Percentiles rank a stretch among this genome's conserved stretches.
Conservation (phyloP, 30 jellyfish, hydroid and myxozoan species). For the Nemopilema nomurai region DNA sequence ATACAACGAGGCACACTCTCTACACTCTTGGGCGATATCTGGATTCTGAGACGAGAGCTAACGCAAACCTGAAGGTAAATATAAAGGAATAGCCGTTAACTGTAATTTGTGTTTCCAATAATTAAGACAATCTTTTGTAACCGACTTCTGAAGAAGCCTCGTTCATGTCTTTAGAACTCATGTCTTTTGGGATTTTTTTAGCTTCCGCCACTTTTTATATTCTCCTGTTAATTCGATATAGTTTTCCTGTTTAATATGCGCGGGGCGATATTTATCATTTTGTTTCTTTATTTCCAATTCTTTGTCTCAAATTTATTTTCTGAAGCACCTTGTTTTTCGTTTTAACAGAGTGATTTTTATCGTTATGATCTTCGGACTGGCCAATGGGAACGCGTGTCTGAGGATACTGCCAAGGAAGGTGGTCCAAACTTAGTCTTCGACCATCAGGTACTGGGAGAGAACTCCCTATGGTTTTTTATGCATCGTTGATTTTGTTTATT, state of each 20-base stretch:
- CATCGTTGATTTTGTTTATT: too few species aligned
- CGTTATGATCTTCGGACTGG: conserved; percentile 81
- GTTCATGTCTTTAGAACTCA: too few species aligned
- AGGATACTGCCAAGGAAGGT: conserved; percentile 78
- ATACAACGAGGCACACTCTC: conserved; percentile 54
- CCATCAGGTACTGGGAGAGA: conserved; percentile 76
- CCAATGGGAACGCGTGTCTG: conserved; percentile 72
- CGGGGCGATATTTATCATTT: background rate
- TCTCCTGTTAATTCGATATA: too few species aligned
- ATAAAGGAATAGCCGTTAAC: background rate
- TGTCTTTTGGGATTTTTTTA: too few species aligned
- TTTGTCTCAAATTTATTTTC: background rate
- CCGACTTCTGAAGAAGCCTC: too few species aligned
- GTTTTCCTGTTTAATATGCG: conserved; percentile 2
- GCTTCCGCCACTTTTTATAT: too few species aligned
- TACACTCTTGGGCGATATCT: conserved; percentile 84
- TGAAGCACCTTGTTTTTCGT: background rate
- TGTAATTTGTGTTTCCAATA: too few species aligned
- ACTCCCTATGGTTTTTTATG: too few species aligned
- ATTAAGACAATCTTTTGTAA: too few species aligned
- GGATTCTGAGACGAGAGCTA: conserved; percentile 79
- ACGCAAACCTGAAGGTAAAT: conserved; percentile 72
- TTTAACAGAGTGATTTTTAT: conserved; percentile 88
- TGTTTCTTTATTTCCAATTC: background rate
- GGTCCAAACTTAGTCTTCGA: conserved; percentile 93